Percentiles rank a stretch among this genome's conserved stretches.
phyloP scores from a whole-genome alignment of 53 echinoderm and acorn worm genomes.

The Pentamera pediparva region DNA sequence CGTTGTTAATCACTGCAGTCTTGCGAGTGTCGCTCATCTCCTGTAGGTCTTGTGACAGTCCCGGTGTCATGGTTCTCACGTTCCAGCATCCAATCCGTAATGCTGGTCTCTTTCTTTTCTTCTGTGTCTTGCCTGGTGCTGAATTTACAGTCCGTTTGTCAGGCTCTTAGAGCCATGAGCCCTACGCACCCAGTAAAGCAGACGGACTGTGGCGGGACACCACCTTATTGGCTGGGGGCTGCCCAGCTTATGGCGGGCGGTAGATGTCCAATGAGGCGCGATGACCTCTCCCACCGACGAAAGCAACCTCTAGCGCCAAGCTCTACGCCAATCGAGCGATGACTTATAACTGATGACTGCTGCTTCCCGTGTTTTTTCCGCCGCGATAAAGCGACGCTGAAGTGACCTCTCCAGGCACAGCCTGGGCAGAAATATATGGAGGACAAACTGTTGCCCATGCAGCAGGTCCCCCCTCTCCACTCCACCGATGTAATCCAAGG shows the following conservation, averaged over 20 bases:
- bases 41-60: too few relatives aligned
- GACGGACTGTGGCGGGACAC: slow-evolving; percentile 39
- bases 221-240: slow-evolving; percentile 51
- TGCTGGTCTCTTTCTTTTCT: too few relatives aligned
- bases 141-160: too few relatives aligned
- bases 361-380: slow-evolving; percentile 58
- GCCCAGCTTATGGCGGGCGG: slow-evolving; percentile 29
- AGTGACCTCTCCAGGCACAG: slow-evolving; percentile 60
- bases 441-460: slow-evolving; percentile 16
- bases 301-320: slow-evolving; percentile 33
- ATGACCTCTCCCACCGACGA: slow-evolving; percentile 51
- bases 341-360: slow-evolving; percentile 70
- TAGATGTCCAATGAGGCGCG: slow-evolving; percentile 38
- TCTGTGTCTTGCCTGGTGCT: too few relatives aligned
- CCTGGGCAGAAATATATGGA: slow-evolving; percentile 50
- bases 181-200: slow-evolving; percentile 32
- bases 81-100: too few relatives aligned
- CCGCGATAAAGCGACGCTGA: slow-evolving; percentile 24
- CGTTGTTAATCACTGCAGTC: too few relatives aligned
- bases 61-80: too few relatives aligned
- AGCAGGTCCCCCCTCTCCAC: slow-evolving; percentile 54
- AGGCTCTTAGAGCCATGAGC: too few relatives aligned
- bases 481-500: slow-evolving; percentile 45
- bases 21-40: not conserved
- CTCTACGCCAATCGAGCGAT: slow-evolving; percentile 35